Conservation (phyloP, 2,113 vertebrate species). For the Phrynosoma platyrhinos region DNA sequence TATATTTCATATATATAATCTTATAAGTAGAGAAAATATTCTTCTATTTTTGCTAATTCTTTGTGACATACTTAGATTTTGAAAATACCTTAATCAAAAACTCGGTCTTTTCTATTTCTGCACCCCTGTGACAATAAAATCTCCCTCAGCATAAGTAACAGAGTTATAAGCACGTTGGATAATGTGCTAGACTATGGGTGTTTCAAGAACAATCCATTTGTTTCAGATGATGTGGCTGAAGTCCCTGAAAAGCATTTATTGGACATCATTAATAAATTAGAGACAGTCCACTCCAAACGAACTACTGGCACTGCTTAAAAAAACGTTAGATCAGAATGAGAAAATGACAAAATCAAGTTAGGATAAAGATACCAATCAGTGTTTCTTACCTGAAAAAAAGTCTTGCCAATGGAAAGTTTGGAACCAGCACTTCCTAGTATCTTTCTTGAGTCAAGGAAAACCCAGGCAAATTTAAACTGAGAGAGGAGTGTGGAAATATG, state of each 20-base stretch:
- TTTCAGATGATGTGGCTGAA: not conserved
- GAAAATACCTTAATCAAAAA: not conserved
- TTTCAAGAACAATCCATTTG: not conserved
- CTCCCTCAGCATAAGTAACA: too few species aligned
- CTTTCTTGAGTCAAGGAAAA: not conserved
- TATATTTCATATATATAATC: too few species aligned
- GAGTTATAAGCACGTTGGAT: not conserved
- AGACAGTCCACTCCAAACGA: too few species aligned
- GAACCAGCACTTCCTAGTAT: not conserved
- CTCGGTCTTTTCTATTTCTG: not conserved
- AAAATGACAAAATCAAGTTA: not conserved
- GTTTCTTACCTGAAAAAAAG: not conserved
- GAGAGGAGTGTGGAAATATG: not conserved
- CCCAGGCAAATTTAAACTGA: not conserved
- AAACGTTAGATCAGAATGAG: not conserved
- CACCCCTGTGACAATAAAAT: not conserved
- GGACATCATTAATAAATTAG: not conserved
- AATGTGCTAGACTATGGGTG: too few species aligned
- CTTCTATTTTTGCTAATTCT: conserved; percentile 4
- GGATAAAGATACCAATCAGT: too few species aligned
- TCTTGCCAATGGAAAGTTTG: too few species aligned
- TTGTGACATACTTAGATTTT: conserved; percentile 5
- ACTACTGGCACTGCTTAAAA: too few species aligned
- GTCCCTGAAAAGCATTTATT: not conserved
- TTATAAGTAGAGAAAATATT: too few species aligned